Conservation (phyloP, 2,888 invertebrate genomes). For the Eupithecia vulgata region DNA sequence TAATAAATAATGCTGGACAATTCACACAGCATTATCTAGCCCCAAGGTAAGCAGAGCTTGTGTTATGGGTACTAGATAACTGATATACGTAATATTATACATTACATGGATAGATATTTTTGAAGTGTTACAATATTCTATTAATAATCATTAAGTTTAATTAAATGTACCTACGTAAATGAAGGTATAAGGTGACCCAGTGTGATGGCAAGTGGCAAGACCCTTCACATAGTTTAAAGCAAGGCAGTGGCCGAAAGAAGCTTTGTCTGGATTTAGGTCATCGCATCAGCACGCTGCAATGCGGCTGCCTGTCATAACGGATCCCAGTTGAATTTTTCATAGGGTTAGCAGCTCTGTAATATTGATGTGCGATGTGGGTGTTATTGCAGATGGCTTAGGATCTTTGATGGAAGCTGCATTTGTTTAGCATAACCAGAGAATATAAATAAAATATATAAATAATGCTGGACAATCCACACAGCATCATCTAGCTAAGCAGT, state of each 20-base stretch:
- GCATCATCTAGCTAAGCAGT: too few relatives aligned
- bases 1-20: too few relatives aligned
- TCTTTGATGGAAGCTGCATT: not conserved
- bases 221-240: conserved; percentile 16
- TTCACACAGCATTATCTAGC: too few relatives aligned
- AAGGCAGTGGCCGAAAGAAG: conserved; percentile 37
- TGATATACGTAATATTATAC: too few relatives aligned
- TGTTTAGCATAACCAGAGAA: not conserved
- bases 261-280: conserved; percentile 72
- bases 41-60: too few relatives aligned
- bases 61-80: too few relatives aligned
- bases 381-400: not conserved
- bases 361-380: not conserved
- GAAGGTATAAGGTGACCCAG: not conserved
- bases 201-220: not conserved
- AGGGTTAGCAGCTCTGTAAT: conserved; percentile 11
- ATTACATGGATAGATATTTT: too few relatives aligned
- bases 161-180: too few relatives aligned
- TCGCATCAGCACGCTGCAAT: conserved; percentile 72
- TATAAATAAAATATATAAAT: not conserved
- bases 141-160: too few relatives aligned
- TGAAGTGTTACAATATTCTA: too few relatives aligned
- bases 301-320: conserved; percentile 59
- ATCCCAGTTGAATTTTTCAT: conserved; percentile 34
- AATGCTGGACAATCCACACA: too few relatives aligned